These are phyloP conservation scores for Myopa testacea DNA, from an alignment of 2,888 invertebrate genomes.

Conservation along the genomic window DNA sequence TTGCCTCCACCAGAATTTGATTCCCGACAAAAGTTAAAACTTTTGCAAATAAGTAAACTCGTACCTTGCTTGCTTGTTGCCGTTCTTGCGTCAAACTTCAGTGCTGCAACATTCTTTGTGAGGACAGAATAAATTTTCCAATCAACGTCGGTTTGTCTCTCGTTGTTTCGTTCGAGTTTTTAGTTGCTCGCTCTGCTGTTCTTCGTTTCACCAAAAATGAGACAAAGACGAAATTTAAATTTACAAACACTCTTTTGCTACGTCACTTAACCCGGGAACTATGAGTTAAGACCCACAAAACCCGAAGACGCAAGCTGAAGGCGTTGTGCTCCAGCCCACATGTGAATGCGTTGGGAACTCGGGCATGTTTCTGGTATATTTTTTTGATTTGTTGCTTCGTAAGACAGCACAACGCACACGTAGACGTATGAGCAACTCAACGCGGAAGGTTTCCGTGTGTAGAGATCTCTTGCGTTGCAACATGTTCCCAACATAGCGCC, in stretches of 20 bases:
- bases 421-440: slow-evolving; percentile 8
- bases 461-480: no score
- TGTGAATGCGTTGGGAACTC: no score
- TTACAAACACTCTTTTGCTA: no score
- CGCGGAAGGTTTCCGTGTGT: background rate
- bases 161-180: slow-evolving; percentile 31
- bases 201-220: background rate
- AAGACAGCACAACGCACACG: background rate
- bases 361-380: no score
- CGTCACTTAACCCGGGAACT: no score
- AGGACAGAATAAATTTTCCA: slow-evolving; percentile 53
- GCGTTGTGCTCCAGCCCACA: no score
- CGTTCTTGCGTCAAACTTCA: slow-evolving; percentile 31
- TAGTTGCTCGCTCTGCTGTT: slow-evolving; percentile 26
- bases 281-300: background rate
- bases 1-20: slow-evolving; percentile 41
- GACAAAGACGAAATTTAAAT: background rate
- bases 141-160: slow-evolving; percentile 53
- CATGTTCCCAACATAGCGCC: no score
- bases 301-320: background rate
- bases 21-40: slow-evolving; percentile 47
- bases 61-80: slow-evolving; percentile 20
- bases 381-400: no score
- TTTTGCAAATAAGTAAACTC: slow-evolving; percentile 45
- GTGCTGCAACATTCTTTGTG: slow-evolving; percentile 42